These are phyloP conservation scores for Pseudochirops corinnae DNA, from an alignment of 2,797 vertebrate species.

Conservation along the genomic window DNA sequence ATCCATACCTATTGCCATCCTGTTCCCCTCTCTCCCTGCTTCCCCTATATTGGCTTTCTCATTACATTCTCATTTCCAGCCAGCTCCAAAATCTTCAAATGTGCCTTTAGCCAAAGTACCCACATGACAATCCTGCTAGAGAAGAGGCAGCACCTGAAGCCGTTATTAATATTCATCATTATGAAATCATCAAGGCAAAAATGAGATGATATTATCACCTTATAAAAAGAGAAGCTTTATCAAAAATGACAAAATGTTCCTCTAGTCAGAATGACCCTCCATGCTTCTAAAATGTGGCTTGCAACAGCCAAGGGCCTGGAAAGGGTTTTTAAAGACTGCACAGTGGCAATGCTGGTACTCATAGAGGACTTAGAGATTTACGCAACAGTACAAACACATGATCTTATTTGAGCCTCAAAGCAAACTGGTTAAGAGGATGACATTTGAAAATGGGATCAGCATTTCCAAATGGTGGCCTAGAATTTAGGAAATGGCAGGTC, in stretches of 20 bases:
- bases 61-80: conserved; percentile 49
- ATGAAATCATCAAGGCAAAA: conserved; percentile 64
- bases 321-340: neutral
- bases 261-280: neutral
- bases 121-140: conserved; percentile 44
- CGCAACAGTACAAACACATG: neutral
- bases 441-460: neutral
- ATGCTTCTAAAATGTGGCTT: conserved; percentile 33
- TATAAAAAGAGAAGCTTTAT: conserved; percentile 60
- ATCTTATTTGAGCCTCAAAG: neutral
- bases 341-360: neutral
- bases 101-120: neutral
- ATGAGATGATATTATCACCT: conserved; percentile 66
- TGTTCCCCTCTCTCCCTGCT: neutral
- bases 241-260: conserved; percentile 54
- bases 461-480: neutral
- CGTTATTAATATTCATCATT: conserved; percentile 70
- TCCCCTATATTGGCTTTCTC: neutral
- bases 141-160: conserved; percentile 60
- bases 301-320: neutral
- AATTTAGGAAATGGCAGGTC: neutral
- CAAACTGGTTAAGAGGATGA: neutral
- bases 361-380: neutral
- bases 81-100: conserved; percentile 43
- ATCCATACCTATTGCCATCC: neutral